Percentiles rank a stretch among this genome's conserved stretches.
Evolutionary conservation across 2,113 vertebrate species (phyloP).

Genomic region (Protomyctophum bolini): DNA sequence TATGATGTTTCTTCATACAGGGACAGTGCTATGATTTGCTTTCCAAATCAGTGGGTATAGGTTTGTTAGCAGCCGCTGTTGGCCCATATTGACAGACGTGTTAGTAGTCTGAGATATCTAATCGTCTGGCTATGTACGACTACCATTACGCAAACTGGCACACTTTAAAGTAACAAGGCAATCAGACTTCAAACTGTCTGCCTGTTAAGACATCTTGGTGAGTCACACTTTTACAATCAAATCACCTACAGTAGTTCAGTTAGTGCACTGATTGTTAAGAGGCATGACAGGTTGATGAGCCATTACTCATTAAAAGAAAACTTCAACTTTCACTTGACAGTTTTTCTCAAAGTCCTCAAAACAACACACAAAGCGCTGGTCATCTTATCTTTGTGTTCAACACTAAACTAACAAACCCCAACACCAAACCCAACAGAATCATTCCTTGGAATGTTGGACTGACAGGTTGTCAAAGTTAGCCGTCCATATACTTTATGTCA

Average conservation of each 20-base stretch:
- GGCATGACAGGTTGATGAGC: too few species aligned
- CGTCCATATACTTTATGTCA: constrained; percentile 65
- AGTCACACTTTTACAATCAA: background rate
- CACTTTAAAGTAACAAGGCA: background rate
- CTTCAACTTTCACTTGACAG: background rate
- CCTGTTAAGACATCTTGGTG: background rate
- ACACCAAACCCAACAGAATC: background rate
- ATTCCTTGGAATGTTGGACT: background rate
- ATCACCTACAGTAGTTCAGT: too few species aligned
- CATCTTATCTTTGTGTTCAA: too few species aligned
- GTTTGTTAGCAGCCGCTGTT: too few species aligned
- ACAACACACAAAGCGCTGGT: too few species aligned
- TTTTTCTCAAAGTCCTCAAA: background rate
- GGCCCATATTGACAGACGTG: too few species aligned
- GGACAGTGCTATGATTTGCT: too few species aligned
- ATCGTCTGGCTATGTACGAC: background rate
- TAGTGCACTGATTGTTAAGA: too few species aligned
- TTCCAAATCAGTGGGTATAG: too few species aligned
- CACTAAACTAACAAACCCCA: background rate
- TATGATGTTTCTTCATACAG: too few species aligned
- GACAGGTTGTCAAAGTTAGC: constrained; percentile 30
- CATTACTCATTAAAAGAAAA: too few species aligned
- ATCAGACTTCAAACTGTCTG: background rate
- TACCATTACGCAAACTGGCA: background rate
- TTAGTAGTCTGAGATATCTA: too few species aligned